Base-by-base conservation (phyloP, 2,888 invertebrate genomes). In the Neuroscelio doddi region DNA sequence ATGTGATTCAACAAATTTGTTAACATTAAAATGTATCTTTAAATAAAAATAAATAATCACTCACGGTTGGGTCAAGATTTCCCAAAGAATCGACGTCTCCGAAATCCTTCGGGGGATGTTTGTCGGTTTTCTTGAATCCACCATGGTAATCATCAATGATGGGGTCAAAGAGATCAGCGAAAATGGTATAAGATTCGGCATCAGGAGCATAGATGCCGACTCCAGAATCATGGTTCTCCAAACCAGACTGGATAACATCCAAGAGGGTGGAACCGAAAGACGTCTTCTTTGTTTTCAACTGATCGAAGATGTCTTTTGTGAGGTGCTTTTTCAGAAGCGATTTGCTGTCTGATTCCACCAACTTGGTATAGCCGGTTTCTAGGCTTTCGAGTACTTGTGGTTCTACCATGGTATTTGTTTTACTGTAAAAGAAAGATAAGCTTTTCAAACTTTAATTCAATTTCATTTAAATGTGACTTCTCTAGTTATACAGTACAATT, bases 151-250 rank as follows among this genome's bases (percentile, higher is more conserved):
- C 97, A 85, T 96, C 96, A 86, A 98, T 98, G 88, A 98, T 94
- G 85, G 97, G 97, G 87, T 98, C 96, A 86, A 98, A 98, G 74
- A 98, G 89, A 57, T 94, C 94, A 69, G 94, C 89, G 86, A 98
- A 98, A 55, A 93, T 90, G 76, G 93, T 91, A 89, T 98, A 98
- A 53, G 97, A 86, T 86, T 98, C 97, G 69, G 97, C 97, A 85
- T 98, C 98, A 63, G 97, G 97, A 59, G 98, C 98, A 85, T 98
- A 98, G 87, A 98, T 94, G 85, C 98, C 97, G 70, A 97, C 94
- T 80, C 97, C 96, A 71, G 96, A 96, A 87, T 98, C 97, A 85
- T 93, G 91, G 86, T 98, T 98, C 87, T 96, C 96, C 83, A 96
- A 88, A 85, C 96, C 98, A 77, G 97, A 97, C 86, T 96, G 97